These are phyloP conservation scores for Psittacara wagleri DNA, from an alignment of 2,113 vertebrate genomes.

Conservation along the genomic window DNA sequence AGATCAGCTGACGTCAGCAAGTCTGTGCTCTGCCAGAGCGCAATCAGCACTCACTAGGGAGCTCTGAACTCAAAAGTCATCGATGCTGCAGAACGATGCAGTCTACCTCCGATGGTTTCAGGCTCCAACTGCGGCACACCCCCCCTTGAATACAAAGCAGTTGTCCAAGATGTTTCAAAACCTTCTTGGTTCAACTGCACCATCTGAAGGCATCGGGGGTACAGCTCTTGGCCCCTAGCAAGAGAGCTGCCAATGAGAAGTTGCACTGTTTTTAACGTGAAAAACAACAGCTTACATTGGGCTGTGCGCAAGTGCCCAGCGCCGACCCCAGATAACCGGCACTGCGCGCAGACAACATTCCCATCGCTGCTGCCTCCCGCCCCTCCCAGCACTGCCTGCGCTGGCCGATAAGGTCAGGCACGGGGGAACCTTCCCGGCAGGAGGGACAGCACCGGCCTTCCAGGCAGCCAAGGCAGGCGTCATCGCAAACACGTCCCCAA, in stretches of 20 bases:
- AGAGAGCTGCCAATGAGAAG: rapidly evolving
- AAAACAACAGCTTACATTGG: neutral
- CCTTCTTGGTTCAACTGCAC: neutral
- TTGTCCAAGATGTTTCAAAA: neutral
- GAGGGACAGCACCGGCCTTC: neutral
- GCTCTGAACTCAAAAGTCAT: conserved; percentile 10
- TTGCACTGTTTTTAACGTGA: neutral
- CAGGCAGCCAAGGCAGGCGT: neutral
- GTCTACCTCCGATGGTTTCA: neutral
- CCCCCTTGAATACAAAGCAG: neutral
- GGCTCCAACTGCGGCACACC: neutral
- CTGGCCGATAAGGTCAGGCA: conserved; percentile 36
- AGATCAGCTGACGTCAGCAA: conserved; percentile 68
- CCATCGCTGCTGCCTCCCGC: neutral
- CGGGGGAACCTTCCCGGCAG: conserved; percentile 6
- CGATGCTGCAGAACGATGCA: conserved; percentile 36
- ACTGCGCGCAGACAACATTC: neutral
- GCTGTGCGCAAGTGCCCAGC: neutral
- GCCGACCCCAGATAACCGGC: neutral
- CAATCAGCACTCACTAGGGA: conserved; percentile 47
- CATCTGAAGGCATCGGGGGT: rapidly evolving
- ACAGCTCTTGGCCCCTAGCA: neutral
- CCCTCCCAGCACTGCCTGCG: conserved; percentile 22
- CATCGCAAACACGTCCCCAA: neutral
- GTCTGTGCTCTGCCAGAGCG: conserved; percentile 65